phyloP scores from a whole-genome alignment of 2,888 invertebrate genomes.

The Mimachlamys varia region DNA sequence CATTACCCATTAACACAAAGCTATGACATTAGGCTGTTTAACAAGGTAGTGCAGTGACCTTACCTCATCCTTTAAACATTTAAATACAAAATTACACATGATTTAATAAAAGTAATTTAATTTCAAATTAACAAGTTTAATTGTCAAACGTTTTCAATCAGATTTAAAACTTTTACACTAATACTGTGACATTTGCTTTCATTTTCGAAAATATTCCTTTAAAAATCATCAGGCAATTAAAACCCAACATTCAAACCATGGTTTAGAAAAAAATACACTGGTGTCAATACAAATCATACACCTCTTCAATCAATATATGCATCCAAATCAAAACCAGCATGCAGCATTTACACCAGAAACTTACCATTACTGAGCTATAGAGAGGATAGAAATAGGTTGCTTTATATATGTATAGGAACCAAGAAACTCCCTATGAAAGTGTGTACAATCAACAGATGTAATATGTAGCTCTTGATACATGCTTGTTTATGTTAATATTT shows the following conservation, averaged over 20 bases:
- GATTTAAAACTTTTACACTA: no score
- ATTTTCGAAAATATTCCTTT: no score
- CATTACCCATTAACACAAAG: not conserved
- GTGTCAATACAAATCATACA: not conserved
- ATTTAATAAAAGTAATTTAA: not conserved
- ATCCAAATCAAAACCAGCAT: conserved; percentile 3
- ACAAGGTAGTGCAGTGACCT: not conserved
- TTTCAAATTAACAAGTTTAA: not conserved
- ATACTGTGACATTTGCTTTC: no score
- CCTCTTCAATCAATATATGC: not conserved
- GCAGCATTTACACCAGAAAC: conserved; percentile 12
- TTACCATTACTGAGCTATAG: not conserved
- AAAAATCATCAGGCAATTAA: not conserved
- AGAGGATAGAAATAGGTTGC: conserved; percentile 1
- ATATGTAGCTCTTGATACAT: not conserved
- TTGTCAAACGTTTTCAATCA: no score
- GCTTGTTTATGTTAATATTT: not conserved
- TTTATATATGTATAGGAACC: not conserved
- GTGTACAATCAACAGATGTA: not conserved
- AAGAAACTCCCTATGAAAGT: not conserved
- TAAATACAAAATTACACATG: not conserved
- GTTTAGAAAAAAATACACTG: not conserved
- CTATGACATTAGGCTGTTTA: not conserved
- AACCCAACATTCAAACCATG: not conserved
- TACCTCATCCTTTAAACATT: not conserved